Base-by-base conservation (phyloP, 2,113 vertebrate genomes). In the Corythaeola cristata region DNA sequence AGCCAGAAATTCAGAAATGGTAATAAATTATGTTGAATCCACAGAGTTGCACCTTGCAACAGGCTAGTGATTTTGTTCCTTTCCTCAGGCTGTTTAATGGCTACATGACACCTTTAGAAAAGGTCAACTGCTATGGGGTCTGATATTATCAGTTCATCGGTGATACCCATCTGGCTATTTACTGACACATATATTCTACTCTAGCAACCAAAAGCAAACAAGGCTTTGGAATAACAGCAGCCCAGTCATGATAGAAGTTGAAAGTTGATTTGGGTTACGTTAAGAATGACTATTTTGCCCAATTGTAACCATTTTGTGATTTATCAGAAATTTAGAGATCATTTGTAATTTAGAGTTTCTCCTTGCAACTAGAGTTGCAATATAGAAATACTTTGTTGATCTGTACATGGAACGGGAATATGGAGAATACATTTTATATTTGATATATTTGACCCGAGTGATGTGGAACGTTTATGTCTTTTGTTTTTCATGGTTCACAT, bases 151-250 rank as follows among this genome's bases (percentile, higher is more conserved):
- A 15, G 52, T 86, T 86, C 90, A 94, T 83, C 90, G 49, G 47
- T 58, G 95, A 89, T 87, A 89, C 24, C 74, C 85, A 95, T 93
- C 90, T 96, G 85, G 77, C 80, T 95, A 66, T 89, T 96, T 95
- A 95, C 60, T 75, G 88, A 92, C 96, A 88, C 47, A 72, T 90
- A 95, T 84, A 94, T 93, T 94, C 64, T 66, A 55, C 50, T 93
- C 68, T 49, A 89, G 60, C 35, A 94, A 93, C 41, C 17, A 60
- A 92, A 94, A 92, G 44, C 72, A 95, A 96, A 94, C 83, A 95
- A 83, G 56, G 4, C 32, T 88, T 79, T 39, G 28, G 60, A 78
- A 86, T 44, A 93, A 63, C 12, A 88, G 19, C 0, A 0, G 16
- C 15, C 10, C 19, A 85, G 20, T 73, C 79, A 71, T 63, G 35